phyloP scores from a whole-genome alignment of 2,113 vertebrate species.

The Rhinichthys klamathensis region DNA sequence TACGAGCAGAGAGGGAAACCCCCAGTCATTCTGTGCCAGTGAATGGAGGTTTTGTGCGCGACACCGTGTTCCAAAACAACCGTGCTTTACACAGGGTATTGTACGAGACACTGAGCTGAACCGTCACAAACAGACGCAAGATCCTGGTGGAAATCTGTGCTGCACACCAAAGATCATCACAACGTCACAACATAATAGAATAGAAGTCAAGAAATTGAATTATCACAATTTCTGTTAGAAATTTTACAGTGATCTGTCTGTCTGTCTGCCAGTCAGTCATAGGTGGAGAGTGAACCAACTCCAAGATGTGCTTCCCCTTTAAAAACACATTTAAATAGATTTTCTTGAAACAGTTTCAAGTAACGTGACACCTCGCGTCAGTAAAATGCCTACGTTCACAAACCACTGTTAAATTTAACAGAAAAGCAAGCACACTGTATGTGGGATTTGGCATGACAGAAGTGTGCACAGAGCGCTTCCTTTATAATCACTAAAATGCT shows the following conservation, averaged over 20 bases:
- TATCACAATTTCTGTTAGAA: neutral
- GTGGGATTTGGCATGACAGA: too few relatives aligned
- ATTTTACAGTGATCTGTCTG: neutral
- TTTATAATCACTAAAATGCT: too few relatives aligned
- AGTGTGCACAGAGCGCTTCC: too few relatives aligned
- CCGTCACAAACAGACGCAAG: constrained; percentile 34
- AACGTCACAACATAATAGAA: neutral
- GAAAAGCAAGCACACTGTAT: too few relatives aligned
- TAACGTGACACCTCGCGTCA: too few relatives aligned
- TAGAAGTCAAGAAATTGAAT: neutral
- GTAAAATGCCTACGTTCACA: too few relatives aligned
- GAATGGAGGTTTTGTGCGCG: constrained; percentile 45
- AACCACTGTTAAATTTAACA: too few relatives aligned
- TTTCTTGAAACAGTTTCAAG: too few relatives aligned
- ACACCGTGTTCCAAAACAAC: constrained; percentile 30
- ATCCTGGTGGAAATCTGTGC: constrained; percentile 4
- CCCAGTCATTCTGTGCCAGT: neutral
- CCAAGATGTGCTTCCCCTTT: too few relatives aligned
- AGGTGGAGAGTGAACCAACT: too few relatives aligned
- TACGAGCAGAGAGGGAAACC: constrained; percentile 33
- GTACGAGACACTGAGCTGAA: constrained; percentile 14
- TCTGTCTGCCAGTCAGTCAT: neutral
- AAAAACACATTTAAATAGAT: too few relatives aligned
- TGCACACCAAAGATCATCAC: neutral
- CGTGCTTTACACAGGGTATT: constrained; percentile 2